Evolutionary conservation across 2,888 invertebrate species (phyloP), one percentile per base, ranked within the genome.

Genomic region (Hemaris fuciformis): DNA sequence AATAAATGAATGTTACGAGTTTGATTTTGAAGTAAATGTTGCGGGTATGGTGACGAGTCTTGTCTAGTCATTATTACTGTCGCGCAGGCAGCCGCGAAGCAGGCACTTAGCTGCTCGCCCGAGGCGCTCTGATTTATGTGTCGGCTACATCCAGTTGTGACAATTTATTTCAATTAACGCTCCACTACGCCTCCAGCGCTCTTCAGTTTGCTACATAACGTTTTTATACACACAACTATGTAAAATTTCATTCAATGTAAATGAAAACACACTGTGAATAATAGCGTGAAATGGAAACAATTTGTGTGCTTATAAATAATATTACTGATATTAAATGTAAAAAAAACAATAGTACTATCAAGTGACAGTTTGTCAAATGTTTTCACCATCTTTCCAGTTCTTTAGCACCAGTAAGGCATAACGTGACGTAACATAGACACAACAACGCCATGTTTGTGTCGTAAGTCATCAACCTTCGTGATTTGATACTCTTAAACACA

Each of bases 151-250:
- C 78, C 81, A 83, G 82, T 81, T 84, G 86, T 84, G 89, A 91
- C 92, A 91, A 91, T 92, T 91, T 88, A 92, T 92, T 92, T 92
- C 92, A 92, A 92, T 92, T 92, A 92, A 81, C 84, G 86, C 83
- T 73, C 74, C 63, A 61, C 75, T 71, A 71, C 79, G 84, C 87
- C 88, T 78, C 72, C 73, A 73, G 84, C 79, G 74, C 75, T 77
- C 73, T 57, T 34, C 57, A 25, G 38, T n/a, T 45, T 57, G 23
- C 57, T 18, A 73, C 74, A 71, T 71, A 74, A 69, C 65, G 63
- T 66, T 38, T 53, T 53, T 53, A 46, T 53, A 27, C 46, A 34
- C 46, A 53, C 27, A 53, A 18, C 27, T 53, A 53, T 8, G 18
- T 53, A 53, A n/a, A n/a, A n/a, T n/a, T n/a, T n/a, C n/a, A n/a